phyloP scores from a whole-genome alignment of 1,140 invertebrate genomes.

The Conus betulinus region DNA sequence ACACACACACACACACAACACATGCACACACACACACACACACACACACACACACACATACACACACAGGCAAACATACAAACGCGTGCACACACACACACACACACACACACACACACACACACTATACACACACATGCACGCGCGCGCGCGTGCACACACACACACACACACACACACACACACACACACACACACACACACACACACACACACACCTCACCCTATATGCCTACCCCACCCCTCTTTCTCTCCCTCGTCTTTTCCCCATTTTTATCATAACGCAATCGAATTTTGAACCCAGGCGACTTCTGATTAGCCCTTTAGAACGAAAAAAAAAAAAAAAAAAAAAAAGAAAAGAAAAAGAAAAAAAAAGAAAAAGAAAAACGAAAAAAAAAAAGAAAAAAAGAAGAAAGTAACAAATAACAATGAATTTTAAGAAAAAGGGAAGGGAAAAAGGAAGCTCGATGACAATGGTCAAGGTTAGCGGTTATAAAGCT shows the following conservation, averaged over 20 bases:
- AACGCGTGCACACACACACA: not conserved
- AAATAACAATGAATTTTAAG: not conserved
- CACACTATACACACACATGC: conserved; percentile 22
- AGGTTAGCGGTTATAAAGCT: no score
- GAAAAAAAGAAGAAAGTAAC: not conserved
- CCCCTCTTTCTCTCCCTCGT: not conserved
- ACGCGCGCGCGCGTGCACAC: not conserved
- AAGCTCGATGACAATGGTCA: not conserved
- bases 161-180: not conserved
- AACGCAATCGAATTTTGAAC: no score
- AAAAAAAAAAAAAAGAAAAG: not conserved
- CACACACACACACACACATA: not conserved
- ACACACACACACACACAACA: conserved; percentile 29
- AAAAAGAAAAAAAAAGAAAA: not conserved
- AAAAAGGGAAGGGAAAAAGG: not conserved
- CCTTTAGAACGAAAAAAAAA: not conserved
- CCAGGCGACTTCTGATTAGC: not conserved
- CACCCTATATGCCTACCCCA: no score
- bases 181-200: not conserved
- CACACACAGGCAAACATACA: not conserved
- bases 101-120: not conserved
- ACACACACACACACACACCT: not conserved
- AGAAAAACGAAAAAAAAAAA: not conserved
- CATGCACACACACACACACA: conserved; percentile 1
- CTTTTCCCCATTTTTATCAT: not conserved